Base-by-base conservation (phyloP, 2,113 vertebrate species). In the Gallinago jamesoni region DNA sequence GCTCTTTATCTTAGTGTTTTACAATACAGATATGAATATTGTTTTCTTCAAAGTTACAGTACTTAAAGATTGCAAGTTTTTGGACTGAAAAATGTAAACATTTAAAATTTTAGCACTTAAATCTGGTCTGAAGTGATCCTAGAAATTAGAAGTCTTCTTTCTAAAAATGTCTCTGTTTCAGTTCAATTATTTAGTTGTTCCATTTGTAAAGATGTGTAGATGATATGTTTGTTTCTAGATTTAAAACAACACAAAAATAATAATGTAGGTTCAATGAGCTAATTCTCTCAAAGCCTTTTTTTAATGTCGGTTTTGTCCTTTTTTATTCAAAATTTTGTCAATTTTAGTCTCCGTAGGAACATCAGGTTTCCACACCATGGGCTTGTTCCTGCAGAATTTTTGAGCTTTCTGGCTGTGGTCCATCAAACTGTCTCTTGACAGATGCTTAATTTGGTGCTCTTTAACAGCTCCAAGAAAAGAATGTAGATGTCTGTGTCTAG, bases 361-460 rank as follows among this genome's bases (percentile, higher is more conserved):
- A 66, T 92, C 72, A 86, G 64, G 70, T 80, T 93, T 80, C 83
- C 67, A 74, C 47, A 77, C 75, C 41, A 74, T 17, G 85, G 39
- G 24, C 31, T 92, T 80, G 63, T 86, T 95, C 70, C 33, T 97
- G 72, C 48, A 67, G 63, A 69, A 67, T 86, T 80, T 75, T 83
- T 69, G 59, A 94, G 79, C 83, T 93, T 85, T 52, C 45, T 97
- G 87, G 57, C 78, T 77, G 37, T 50, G 55, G 33, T 87, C 89
- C 89, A 89, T 91, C 52, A 52, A 88, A 87, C 75, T 82, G 64
- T 82, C 66, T 90, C 50, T 82, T 95, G 82, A 60, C 81, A 94
- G 94, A 91, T 96, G 92, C 94, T 92, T 96, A 89, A 73, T 94
- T 95, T 90, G 74, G 85, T 53, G 70, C 39, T 83, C 33, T 93